Conservation (phyloP, 2,888 invertebrate genomes). For the Clunio marinus region DNA sequence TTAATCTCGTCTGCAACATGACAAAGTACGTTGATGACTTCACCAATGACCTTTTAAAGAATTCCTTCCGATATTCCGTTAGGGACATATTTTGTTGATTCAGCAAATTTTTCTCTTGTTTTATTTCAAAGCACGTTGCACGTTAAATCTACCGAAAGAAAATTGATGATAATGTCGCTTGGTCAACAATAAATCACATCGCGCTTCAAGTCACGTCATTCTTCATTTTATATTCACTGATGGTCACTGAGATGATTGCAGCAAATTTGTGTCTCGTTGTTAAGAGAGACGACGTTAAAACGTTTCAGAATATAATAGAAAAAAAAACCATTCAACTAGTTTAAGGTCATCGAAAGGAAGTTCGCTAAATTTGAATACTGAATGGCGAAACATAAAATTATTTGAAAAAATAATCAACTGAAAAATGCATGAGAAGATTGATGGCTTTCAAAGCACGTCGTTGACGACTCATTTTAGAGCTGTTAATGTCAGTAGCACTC, state of each 20-base stretch:
- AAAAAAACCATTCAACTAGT: no score
- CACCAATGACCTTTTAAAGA: no score
- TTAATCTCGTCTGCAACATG: no score
- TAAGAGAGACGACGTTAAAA: no score
- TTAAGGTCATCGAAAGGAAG: no score
- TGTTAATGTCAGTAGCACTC: constrained; percentile 25
- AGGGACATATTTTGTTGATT: background rate
- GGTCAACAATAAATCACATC: background rate
- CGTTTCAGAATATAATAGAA: no score
- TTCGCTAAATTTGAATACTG: no score
- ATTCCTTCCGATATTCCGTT: background rate
- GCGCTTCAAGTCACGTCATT: background rate
- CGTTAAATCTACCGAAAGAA: background rate
- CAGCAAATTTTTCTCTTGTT: background rate
- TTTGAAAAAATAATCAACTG: background rate
- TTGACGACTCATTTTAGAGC: background rate
- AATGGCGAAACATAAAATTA: no score
- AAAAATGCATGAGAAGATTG: background rate
- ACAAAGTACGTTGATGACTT: no score
- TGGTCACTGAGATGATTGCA: background rate
- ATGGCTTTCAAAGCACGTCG: background rate
- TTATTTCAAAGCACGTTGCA: no score
- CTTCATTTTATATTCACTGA: background rate
- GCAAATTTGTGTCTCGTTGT: no score
- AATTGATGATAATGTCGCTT: background rate